Conservation (phyloP, 53 echinoderm and acorn worm species). For the Astropecten irregularis region DNA sequence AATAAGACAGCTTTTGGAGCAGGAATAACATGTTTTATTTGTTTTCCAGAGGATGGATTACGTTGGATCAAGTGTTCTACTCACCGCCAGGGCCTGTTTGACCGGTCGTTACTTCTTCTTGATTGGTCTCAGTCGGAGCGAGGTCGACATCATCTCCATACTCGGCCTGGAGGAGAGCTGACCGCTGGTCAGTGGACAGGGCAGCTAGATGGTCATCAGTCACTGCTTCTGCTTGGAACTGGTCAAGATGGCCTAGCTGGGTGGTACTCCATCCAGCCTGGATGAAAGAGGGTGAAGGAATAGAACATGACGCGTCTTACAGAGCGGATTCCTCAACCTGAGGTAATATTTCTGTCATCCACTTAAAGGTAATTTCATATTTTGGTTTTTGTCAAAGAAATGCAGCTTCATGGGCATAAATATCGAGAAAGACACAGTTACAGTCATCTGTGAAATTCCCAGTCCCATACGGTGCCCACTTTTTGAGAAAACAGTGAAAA, state of each 20-base stretch:
- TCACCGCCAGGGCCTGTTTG: background rate
- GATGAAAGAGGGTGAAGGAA: too few relatives aligned
- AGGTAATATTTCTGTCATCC: too few relatives aligned
- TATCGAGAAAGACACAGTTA: too few relatives aligned
- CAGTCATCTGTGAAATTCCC: too few relatives aligned
- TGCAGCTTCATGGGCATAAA: too few relatives aligned
- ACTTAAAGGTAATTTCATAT: too few relatives aligned
- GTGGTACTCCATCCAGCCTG: conserved; percentile 50
- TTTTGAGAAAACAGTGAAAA: too few relatives aligned
- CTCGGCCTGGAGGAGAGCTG: conserved; percentile 56
- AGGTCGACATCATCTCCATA: conserved; percentile 58
- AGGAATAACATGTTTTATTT: background rate
- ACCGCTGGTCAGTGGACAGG: conserved; percentile 43
- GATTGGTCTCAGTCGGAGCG: conserved; percentile 20
- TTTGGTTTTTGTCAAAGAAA: too few relatives aligned
- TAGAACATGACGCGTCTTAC: too few relatives aligned
- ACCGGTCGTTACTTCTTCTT: background rate
- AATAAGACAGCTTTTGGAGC: too few relatives aligned
- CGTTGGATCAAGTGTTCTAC: background rate
- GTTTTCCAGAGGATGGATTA: background rate
- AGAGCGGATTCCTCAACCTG: too few relatives aligned
- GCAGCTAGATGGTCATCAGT: conserved; percentile 59
- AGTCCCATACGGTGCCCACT: too few relatives aligned
- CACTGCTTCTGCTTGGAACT: conserved; percentile 63
- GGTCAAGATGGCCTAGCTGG: conserved; percentile 52